Percentiles rank a stretch among this genome's conserved stretches.
Evolutionary conservation across 2,888 invertebrate genomes (phyloP).

Genomic region (Papilio protenor): DNA sequence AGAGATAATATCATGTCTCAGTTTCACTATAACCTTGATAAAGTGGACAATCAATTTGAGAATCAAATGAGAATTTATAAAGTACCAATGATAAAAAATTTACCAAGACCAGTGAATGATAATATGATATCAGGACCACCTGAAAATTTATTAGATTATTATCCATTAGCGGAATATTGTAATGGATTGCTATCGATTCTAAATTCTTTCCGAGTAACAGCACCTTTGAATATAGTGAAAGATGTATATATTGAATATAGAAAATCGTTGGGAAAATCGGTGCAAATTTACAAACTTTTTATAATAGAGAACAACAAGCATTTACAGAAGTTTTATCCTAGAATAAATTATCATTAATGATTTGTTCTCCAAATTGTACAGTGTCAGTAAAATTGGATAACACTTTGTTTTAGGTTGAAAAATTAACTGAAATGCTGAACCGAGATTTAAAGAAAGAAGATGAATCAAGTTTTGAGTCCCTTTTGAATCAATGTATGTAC

Average conservation of each 20-base stretch:
- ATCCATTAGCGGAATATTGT: constrained; percentile 94
- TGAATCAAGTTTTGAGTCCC: constrained; percentile 91
- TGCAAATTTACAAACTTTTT: constrained; percentile 89
- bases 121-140: constrained; percentile 88
- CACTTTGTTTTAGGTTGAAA: constrained; percentile 85
- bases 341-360: not conserved
- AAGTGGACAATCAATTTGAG: constrained; percentile 88
- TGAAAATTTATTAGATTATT: constrained; percentile 92
- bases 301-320: constrained; percentile 93
- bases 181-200: constrained; percentile 92
- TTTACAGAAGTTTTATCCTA: constrained; percentile 84
- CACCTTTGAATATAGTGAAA: constrained; percentile 91
- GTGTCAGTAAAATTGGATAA: not conserved
- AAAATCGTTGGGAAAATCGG: constrained; percentile 88
- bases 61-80: constrained; percentile 91
- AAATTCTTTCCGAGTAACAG: constrained; percentile 93
- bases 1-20: constrained; percentile 86
- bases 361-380: not conserved
- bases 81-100: constrained; percentile 87
- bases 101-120: constrained; percentile 72
- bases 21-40: constrained; percentile 87
- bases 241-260: constrained; percentile 89
- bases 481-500: constrained; percentile 97
- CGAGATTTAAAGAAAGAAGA: constrained; percentile 86
- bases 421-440: constrained; percentile 89